Base-by-base conservation (phyloP, 2,113 vertebrate genomes). In the Oncorhynchus nerka region DNA sequence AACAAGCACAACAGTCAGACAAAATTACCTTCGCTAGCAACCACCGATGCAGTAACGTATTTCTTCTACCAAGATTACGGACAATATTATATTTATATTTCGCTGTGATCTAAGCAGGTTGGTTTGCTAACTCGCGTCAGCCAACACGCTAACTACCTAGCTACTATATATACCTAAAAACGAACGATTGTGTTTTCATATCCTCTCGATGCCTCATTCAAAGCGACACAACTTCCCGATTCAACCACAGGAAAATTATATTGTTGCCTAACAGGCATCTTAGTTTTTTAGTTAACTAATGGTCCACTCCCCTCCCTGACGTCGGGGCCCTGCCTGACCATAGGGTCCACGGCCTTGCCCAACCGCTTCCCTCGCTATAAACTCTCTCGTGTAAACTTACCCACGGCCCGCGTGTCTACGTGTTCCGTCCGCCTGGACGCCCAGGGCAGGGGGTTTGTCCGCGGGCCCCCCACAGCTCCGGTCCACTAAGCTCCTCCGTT, bases 401-500 rank as follows among this genome's bases (percentile, higher is more conserved):
- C 88, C 75, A 75, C 81, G 51, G 82, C 89, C 87, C 91, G 92
- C 79, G 93, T 85, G 83, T 95, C 89, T 88, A 89, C 85, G 79
- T 72, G 89, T 84, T 89, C 83, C 32, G 91, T 92, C 92, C 92
- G 91, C 92, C 93, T 93, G 87, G 90, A 79, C 5, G 81, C 84
- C 92, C 89, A 86, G 85, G 86, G 39, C 2, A 45, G 84, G 87
- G 75, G 79, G 87, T 81, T 81, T 80, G 85, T 74, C 64, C 71
- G 84, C 83, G 82, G 82, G 90, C 90, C 90, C 92, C 90, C 91
- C 94, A 94, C 92, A 91, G 91, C 88, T 88, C 87, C 89, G 84
- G 84, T 82, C 71, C 84, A 77, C 32, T 15, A 79, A 78, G 79
- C 81, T 88, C 85, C 72, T 82, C 84, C 79, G 84, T 79, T 28